A percentile compares a stretch with the other conserved stretches of the same genome.
Conservation (phyloP, 2,888 invertebrate species). For the Cephus pygmeus region DNA sequence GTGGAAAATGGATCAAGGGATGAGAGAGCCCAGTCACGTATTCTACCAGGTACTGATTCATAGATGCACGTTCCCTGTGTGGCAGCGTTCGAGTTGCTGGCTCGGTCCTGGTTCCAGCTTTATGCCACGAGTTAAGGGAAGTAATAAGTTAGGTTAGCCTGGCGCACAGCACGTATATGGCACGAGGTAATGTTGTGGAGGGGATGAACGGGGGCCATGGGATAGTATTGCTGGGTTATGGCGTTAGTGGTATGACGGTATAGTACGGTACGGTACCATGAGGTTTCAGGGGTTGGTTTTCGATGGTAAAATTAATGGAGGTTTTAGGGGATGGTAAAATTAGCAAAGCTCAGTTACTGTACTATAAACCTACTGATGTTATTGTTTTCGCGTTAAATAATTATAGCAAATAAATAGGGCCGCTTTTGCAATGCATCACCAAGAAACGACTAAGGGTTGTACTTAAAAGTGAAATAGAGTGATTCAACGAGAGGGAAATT, state of each 20-base stretch:
- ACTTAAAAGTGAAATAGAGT: background rate
- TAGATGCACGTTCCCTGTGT: background rate
- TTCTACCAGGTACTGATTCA: background rate
- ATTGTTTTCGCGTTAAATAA: background rate
- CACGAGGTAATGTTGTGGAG: conserved; percentile 9
- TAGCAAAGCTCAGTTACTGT: background rate
- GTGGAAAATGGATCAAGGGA: background rate
- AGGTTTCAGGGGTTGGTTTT: background rate
- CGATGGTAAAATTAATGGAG: background rate
- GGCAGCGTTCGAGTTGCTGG: background rate
- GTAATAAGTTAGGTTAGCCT: conserved; percentile 47
- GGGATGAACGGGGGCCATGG: background rate
- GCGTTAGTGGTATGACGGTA: too few relatives aligned
- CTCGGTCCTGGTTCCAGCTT: conserved; percentile 25
- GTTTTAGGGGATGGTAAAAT: background rate
- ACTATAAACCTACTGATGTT: background rate
- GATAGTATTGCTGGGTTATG: too few relatives aligned
- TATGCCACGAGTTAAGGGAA: conserved; percentile 39
- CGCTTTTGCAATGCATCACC: background rate
- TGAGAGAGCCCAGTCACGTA: background rate
- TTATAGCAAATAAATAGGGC: background rate
- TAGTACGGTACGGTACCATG: background rate
- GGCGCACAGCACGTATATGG: conserved; percentile 35
- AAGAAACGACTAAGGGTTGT: background rate
- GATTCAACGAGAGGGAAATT: background rate